Evolutionary conservation across 2,888 invertebrate species (phyloP), one percentile per base, ranked within the genome.

Genomic region (Endotricha flammealis): DNA sequence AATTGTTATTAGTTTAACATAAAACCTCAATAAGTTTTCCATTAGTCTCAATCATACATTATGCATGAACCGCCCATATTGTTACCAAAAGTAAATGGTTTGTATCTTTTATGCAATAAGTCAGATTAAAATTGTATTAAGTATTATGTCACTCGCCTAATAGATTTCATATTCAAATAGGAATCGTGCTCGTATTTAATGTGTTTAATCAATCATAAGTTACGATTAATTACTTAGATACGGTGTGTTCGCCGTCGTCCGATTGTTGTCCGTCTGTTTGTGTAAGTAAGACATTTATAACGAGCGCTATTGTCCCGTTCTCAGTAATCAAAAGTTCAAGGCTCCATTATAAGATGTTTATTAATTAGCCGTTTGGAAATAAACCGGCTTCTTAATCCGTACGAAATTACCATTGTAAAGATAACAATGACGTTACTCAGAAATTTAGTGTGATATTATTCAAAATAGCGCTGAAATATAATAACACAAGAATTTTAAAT

Each of bases 211-310:
- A 85, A 86, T 86, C 86, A 85, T 79, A 76, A 71, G 69, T 61
- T 62, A 76, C 83, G 85, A 86, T 86, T 86, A 86, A 85, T 86
- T 86, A 83, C 77, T 66, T 48, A 79, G 85, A 85, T 85, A 85
- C 63, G 78, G 64, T 62, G 58, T 64, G 64, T 65, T 62, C 67
- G 74, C 63, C 64, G 63, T 66, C 58, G 58, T 51, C 48, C 59
- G 70, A 72, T 73, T 73, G 75, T 74, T 63, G 46, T 44, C 52
- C 48, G 50, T 50, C 48, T 59, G 58, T 70, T 70, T 69, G 65
- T 66, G 58, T 64, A 69, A 68, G 60, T 65, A 65, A 73, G 68
- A 66, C 73, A 76, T 67, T 60, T 69, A 67, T 76, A 82, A 74
- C 72, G 63, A 78, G 71, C 60, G 53, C 76, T 56, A 81, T 85